Conservation (phyloP, 2,888 invertebrate genomes). For the Ectemnius cavifrons region DNA sequence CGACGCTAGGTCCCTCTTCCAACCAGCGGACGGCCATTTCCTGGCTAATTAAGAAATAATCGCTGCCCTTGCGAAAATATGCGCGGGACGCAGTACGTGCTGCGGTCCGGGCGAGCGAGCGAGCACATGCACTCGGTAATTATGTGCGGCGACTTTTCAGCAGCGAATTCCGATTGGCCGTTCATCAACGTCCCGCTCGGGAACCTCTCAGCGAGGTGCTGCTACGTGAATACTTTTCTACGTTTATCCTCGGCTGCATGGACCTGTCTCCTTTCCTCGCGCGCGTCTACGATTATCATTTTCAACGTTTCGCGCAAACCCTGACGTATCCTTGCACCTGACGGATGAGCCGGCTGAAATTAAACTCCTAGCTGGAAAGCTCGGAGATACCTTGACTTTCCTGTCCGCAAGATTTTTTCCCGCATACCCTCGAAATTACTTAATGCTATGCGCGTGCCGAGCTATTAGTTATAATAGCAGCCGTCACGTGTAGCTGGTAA, state of each 20-base stretch:
- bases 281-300: slow-evolving; percentile 24
- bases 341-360: slow-evolving; percentile 24
- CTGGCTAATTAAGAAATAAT: slow-evolving; percentile 58
- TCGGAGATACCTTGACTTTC: too few species aligned
- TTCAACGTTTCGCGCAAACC: slow-evolving; percentile 19
- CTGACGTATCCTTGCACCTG: slow-evolving; percentile 17
- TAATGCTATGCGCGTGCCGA: too few species aligned
- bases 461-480: too few species aligned
- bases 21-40: slow-evolving; percentile 16
- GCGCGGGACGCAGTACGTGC: slow-evolving; percentile 24
- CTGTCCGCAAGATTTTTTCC: too few species aligned
- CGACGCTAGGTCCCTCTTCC: slow-evolving; percentile 5
- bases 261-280: too few species aligned
- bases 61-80: slow-evolving; percentile 42
- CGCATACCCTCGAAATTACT: too few species aligned
- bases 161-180: slow-evolving; percentile 56
- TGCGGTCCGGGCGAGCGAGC: slow-evolving; percentile 13
- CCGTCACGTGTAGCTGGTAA: too few species aligned
- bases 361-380: slow-evolving; percentile 32
- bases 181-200: slow-evolving; percentile 56
- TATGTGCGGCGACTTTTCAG: slow-evolving; percentile 50
- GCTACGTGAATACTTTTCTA: slow-evolving; percentile 28
- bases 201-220: slow-evolving; percentile 13
- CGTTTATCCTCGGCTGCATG: slow-evolving; percentile 25
- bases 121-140: slow-evolving; percentile 50